Base-by-base conservation (phyloP, 92 coral and sea anemone species). In the Scolanthus callimorphus region DNA sequence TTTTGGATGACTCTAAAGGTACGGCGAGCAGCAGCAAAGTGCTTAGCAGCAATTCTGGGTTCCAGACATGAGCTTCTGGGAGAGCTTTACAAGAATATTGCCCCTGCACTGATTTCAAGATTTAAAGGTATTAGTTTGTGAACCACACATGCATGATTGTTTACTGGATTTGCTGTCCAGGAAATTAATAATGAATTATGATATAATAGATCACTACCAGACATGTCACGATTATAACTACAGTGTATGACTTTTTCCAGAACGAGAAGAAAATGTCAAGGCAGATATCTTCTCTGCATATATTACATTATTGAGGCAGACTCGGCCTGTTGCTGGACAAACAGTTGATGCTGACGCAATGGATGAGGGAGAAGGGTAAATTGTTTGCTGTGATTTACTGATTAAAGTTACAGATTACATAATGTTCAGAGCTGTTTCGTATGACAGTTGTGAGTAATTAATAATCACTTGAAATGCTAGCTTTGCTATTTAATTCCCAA, bases 21-120 rank as follows among this genome's bases (percentile, higher is more conserved):
- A 73, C 90, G 98, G 27, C 72, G 98, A 23, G 89, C 98, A n/a
- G 96, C 98, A 10, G 98, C 98, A n/a, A 92, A 92, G 68, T 92
- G 98, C 52, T 70, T 92, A 25, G 79, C 96, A 17, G 98, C 98
- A 13, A 90, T 92, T 30, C 66, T 92, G 11, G 98, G 98, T 2
- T 88, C 98, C 46, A 62, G 98, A 57, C 98, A 85, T 39, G 98
- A 92, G 47, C 82, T 92, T 25, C 67, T 92, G 49, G 67, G 96
- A 0, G 98, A 92, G 61, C 78, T 88, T 51, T 92, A 92, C 76
- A 86, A 78, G 49, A 60, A 84, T 59, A 90, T 92, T 51, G 91
- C 98, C n/a, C 98, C 98, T 43, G 98, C 98, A 12, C 77, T 92
- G 17, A 89, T 92, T 60, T 89, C 87, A 55, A 70, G 98, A 59